Conservation (phyloP, 2,888 invertebrate species). For the Aphelenchoides bicaudatus region DNA sequence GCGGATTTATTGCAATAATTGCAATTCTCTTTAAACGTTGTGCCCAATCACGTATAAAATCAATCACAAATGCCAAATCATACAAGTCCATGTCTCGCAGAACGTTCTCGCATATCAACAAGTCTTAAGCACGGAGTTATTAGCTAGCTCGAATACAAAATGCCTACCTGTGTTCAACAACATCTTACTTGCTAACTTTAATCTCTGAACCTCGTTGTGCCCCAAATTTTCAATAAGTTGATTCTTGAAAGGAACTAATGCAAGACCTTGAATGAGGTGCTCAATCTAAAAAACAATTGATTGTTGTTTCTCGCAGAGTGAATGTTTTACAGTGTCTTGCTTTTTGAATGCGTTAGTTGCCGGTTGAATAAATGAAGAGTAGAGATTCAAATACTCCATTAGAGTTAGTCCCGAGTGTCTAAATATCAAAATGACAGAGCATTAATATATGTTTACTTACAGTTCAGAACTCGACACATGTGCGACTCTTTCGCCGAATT, state of each 20-base stretch:
- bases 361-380: conserved; percentile 60
- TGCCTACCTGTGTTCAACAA: conserved; percentile 66
- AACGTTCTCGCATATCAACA: conserved; percentile 82
- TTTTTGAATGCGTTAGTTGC: conserved; percentile 37
- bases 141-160: not conserved
- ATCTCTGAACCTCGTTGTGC: conserved; percentile 78
- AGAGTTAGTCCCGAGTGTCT: conserved; percentile 83
- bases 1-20: conserved; percentile 84
- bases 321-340: conserved; percentile 27
- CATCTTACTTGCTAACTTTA: conserved; percentile 84
- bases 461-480: conserved; percentile 75
- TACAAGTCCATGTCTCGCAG: conserved; percentile 87
- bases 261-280: conserved; percentile 82
- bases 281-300: conserved; percentile 68
- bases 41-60: conserved; percentile 88
- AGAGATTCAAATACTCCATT: conserved; percentile 80
- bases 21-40: conserved; percentile 71
- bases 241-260: conserved; percentile 81
- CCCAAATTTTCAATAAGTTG: conserved; percentile 81
- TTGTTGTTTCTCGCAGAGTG: conserved; percentile 7
- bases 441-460: too few relatives aligned
- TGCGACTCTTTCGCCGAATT: conserved; percentile 72
- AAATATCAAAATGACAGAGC: too few relatives aligned
- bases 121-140: conserved; percentile 66
- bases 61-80: conserved; percentile 88